Evolutionary conservation across 2,113 vertebrate genomes (phyloP).

Genomic region (Xiphophorus hellerii): DNA sequence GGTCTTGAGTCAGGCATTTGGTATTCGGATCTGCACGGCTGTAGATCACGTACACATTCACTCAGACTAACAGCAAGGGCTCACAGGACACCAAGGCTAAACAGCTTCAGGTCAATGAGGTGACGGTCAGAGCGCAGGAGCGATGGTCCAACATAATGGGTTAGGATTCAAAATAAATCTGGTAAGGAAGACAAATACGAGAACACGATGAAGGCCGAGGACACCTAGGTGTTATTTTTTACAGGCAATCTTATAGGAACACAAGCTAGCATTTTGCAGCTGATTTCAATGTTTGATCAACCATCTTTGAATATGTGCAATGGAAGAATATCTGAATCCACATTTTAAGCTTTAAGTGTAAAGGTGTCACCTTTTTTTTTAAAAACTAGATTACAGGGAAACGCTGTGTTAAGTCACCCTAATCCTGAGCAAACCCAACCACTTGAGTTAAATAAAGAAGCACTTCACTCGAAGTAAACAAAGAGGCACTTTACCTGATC

Average conservation of each 20-base stretch:
- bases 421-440: not conserved
- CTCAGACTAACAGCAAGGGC: constrained; percentile 25
- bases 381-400: not conserved
- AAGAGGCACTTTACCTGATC: constrained; percentile 13
- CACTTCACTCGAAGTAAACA: not conserved
- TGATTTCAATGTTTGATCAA: not conserved
- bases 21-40: constrained; percentile 69
- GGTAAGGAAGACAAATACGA: constrained; percentile 29
- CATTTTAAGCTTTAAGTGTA: not conserved
- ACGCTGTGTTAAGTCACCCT: constrained; percentile 7
- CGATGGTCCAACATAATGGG: constrained; percentile 60
- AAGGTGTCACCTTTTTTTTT: constrained; percentile 8
- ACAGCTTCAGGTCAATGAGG: constrained; percentile 39
- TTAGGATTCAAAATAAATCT: constrained; percentile 56
- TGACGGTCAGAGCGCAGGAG: constrained; percentile 31
- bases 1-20: constrained; percentile 68
- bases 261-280: constrained; percentile 28
- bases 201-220: constrained; percentile 5
- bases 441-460: constrained; percentile 3
- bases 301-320: not conserved
- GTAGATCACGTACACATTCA: constrained; percentile 35
- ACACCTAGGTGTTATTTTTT: constrained; percentile 38
- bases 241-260: constrained; percentile 53
- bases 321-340: not conserved
- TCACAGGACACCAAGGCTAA: constrained; percentile 7